Percentiles rank a stretch among this genome's conserved stretches.
phyloP scores from a whole-genome alignment of 2,888 invertebrate species.

The Horisme vitalbata region DNA sequence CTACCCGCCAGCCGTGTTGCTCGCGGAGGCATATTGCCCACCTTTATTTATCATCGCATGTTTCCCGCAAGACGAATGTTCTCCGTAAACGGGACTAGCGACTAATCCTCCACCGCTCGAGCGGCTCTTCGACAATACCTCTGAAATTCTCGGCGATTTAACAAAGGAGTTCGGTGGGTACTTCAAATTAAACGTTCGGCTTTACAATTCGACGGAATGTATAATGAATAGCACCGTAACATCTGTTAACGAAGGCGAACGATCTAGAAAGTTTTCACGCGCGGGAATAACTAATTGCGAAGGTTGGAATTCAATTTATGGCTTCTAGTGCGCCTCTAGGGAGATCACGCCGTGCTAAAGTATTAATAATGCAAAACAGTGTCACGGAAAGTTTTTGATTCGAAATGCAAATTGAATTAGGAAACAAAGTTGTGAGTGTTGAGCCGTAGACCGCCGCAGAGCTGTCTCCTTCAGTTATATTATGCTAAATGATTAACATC shows the following conservation, averaged over 20 bases:
- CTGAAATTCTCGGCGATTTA: constrained; percentile 53
- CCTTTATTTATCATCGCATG: constrained; percentile 65
- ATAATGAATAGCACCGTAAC: constrained; percentile 83
- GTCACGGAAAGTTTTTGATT: constrained; percentile 82
- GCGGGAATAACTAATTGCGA: constrained; percentile 83
- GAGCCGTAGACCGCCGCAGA: constrained; percentile 62
- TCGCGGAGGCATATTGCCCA: constrained; percentile 52
- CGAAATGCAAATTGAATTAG: constrained; percentile 81
- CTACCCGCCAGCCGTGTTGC: constrained; percentile 33
- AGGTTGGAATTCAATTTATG: constrained; percentile 83
- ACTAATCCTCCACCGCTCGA: constrained; percentile 62
- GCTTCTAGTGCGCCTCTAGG: constrained; percentile 78
- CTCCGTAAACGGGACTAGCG: constrained; percentile 58
- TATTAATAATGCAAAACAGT: constrained; percentile 84
- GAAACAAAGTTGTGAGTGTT: constrained; percentile 75
- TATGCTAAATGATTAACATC: constrained; percentile 61
- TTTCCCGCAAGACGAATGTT: constrained; percentile 60
- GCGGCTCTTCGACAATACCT: constrained; percentile 65
- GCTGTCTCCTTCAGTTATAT: constrained; percentile 62
- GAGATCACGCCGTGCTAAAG: constrained; percentile 79
- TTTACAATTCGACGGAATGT: constrained; percentile 82
- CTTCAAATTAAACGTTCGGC: constrained; percentile 82
- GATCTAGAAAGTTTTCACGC: constrained; percentile 83
- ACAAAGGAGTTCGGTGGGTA: constrained; percentile 77
- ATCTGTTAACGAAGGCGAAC: constrained; percentile 83